Base-by-base conservation (phyloP, 2,888 invertebrate genomes). In the Bembecia ichneumoniformis region DNA sequence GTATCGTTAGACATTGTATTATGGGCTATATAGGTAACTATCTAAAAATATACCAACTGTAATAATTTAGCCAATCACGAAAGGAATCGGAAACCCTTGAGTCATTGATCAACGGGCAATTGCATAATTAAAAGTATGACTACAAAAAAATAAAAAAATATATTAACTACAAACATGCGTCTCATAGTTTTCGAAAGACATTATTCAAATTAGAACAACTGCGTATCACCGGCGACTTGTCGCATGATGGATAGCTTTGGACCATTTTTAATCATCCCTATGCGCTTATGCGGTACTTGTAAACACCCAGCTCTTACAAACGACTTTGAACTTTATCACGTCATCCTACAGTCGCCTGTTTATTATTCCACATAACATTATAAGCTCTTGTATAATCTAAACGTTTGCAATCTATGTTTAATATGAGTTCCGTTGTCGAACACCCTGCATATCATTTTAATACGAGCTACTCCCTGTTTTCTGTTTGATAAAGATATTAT, bases 221-320 rank as follows among this genome's bases (percentile, higher is more conserved):
- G 67, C 68, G 67, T 74, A 77, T 74, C 74, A 70, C 65, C 64
- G 64, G 65, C 68, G 72, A 77, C 76, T 73, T 69, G 76, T 76
- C 74, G 66, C 62, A 72, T 86, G 84, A 86, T 86, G 76, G 86
- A 86, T 84, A 66, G 76, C 72, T 71, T 61, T 62, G 60, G 69
- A 73, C 72, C 71, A 74, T 78, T 84, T 84, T 83, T 83, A 84
- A 83, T 86, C 79, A 79, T 76, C 67, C 69, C 55, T 40, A 40
- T 14, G 40, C 40, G n/a, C 40, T 40, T 13, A 14, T 52, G 51
- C 28, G 14, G 55, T 52, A 47, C 48, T 50, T 55, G 51, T 55
- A 59, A 54, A 55, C 48, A 53, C 55, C 45, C 45, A 20, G 7
- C n/a, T 17, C 11, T 14, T 9, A 16, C 10, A 15, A 40, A 14